Evolutionary conservation across 2,888 invertebrate genomes (phyloP).

Genomic region (Julus scanicus): DNA sequence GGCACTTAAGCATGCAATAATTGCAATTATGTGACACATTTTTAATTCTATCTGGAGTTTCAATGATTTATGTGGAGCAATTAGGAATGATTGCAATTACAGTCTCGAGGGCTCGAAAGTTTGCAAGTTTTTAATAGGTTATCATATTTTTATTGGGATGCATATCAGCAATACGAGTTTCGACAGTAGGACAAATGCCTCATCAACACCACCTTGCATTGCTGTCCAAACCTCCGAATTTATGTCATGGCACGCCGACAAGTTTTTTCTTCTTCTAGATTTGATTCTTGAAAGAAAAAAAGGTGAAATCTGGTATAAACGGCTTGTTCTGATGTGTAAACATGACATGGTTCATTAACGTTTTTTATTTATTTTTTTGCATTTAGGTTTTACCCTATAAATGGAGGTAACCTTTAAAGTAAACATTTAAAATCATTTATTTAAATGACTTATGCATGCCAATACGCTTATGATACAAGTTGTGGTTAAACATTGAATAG

Average conservation of each 20-base stretch:
- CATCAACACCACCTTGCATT: neutral
- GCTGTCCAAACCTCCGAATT: neutral
- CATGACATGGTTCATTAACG: slow-evolving; percentile 33
- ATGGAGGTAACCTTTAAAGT: neutral
- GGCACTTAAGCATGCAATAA: too few species aligned
- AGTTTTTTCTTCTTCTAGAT: neutral
- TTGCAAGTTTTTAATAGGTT: slow-evolving; percentile 33
- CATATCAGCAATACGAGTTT: slow-evolving; percentile 8
- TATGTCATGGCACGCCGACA: slow-evolving; percentile 33
- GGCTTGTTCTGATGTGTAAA: slow-evolving; percentile 12
- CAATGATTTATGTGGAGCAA: slow-evolving; percentile 33
- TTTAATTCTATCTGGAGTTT: neutral
- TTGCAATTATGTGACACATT: neutral
- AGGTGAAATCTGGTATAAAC: slow-evolving; percentile 10
- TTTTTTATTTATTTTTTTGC: neutral
- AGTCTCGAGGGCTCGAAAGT: neutral
- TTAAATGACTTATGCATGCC: too few species aligned
- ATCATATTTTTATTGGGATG: slow-evolving; percentile 31
- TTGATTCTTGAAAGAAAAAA: neutral
- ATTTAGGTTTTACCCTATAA: slow-evolving; percentile 4
- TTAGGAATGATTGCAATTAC: neutral
- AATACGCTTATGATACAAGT: too few species aligned
- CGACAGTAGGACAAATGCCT: slow-evolving; percentile 16
- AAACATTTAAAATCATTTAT: too few species aligned
- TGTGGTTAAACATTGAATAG: too few species aligned